Conservation (phyloP, 92 coral and sea anemone species). For the Epizoanthus fatuus region DNA sequence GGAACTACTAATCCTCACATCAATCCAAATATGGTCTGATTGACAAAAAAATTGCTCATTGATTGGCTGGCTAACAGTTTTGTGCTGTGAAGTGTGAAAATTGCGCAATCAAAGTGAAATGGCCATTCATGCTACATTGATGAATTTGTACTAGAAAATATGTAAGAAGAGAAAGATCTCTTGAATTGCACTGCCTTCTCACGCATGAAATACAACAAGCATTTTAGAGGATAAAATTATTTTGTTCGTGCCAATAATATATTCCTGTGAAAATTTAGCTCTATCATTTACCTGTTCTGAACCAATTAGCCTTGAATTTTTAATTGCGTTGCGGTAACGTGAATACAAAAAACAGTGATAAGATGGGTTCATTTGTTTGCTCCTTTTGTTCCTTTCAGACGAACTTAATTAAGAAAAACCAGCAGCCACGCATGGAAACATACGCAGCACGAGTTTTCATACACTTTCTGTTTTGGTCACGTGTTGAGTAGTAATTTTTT, state of each 20-base stretch:
- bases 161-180: background rate
- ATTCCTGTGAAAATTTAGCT: background rate
- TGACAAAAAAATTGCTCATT: background rate
- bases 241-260: background rate
- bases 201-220: background rate
- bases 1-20: background rate
- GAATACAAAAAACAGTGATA: background rate
- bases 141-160: background rate
- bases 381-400: background rate
- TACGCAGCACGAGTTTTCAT: no score
- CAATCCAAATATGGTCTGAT: background rate
- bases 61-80: constrained; percentile 5
- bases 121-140: background rate
- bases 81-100: background rate
- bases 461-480: no score
- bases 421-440: no score
- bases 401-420: no score
- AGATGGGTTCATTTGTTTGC: background rate
- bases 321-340: background rate
- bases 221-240: background rate
- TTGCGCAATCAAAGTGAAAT: background rate
- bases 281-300: background rate
- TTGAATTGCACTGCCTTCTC: background rate
- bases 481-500: no score
- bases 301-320: background rate